Evolutionary conservation across 2,113 vertebrate species (phyloP), one percentile per base, ranked within the genome.

Genomic region (Irena cyanogastra): DNA sequence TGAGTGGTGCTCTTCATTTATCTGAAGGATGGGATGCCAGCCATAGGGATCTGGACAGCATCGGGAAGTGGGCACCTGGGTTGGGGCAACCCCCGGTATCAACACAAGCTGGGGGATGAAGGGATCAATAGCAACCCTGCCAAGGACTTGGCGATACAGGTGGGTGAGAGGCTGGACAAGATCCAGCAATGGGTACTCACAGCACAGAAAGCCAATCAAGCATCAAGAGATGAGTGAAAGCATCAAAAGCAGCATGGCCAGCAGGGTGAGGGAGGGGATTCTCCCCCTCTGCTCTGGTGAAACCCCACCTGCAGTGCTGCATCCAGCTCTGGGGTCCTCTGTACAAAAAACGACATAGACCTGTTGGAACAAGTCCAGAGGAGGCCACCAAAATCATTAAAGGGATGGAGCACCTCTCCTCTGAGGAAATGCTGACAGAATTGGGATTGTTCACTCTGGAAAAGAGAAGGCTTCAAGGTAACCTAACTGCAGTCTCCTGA

Each of bases 71-170:
- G 11, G 9, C 7, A 37, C 13, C 10, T 59, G 31, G 37, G 31
- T 2, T 42, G 11, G 26, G 61, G 11, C 17, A 59, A 59, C 7
- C 37, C 10, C 21, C 0, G 0, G 6, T 39, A 39, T 27, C 14
- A 64, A 64, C 22, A 64, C 22, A 3, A 35, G 14, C 37, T 27
- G 6, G 14, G 14, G 31, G 11, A 37, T 23, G 45, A 60, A 78
- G 21, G 23, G 15, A 19, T 47, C 28, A 65, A 77, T 1, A 10
- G 45, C 33, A 52, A 27, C 6, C 23, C 54, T 68, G 33, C 37
- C 6, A 11, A 63, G 65, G 24, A 54, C 13, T 61, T 54, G 20
- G 20, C 20, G 6, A 19, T 87, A 28, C 41, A 41, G 33, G 30
- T 47, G 20, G 20, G 21, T 35, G 11, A 71, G n/a, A 79, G 49